Base-by-base conservation (phyloP, 2,797 vertebrate genomes). In the Gymnothorax javanicus region DNA sequence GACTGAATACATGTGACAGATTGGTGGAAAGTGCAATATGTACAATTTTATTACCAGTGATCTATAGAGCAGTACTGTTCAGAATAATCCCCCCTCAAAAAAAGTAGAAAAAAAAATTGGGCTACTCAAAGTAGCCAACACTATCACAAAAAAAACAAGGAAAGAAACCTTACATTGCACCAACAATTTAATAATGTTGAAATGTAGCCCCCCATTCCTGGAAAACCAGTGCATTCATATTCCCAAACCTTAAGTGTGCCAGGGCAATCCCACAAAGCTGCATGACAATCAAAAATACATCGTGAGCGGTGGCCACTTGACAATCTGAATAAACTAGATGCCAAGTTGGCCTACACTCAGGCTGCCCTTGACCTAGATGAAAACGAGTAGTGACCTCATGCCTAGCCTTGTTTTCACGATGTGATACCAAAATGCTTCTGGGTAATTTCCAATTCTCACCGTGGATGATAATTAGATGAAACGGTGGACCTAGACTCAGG, bases 121-220 rank as follows among this genome's bases (percentile, higher is more conserved):
- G 43, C 0, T 71, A 50, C 73, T 25, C 75, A 89, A 91, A 27
- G 86, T 67, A 87, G 88, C 60, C 15, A 57, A 83, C 17, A 71
- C 71, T n/a, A 50, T 85, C 52, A 6, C 60, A 57, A 69, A 57
- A 20, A 87, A 43, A 75, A 6, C 83, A 90, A 85, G 71, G 75
- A 73, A 71, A 84, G 64, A 9, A 84, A 83, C 86, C 89, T 94
- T 94, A 95, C 94, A 93, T 95, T 94, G 91, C 85, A 91, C 89
- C 89, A 88, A 71, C 89, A 92, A 87, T 88, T 88, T 17, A 77
- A 81, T 33, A 88, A 88, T 13, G 20, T 23, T 52, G 13, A 77
- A 77, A 77, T 77, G 11, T 73, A 33, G 13, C 73, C 17, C 17
- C 17, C 17, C 17, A 5, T 64, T 23, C 5, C 15, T 15, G 7